phyloP scores from a whole-genome alignment of 2,888 invertebrate genomes.

The Eilema griseolum region DNA sequence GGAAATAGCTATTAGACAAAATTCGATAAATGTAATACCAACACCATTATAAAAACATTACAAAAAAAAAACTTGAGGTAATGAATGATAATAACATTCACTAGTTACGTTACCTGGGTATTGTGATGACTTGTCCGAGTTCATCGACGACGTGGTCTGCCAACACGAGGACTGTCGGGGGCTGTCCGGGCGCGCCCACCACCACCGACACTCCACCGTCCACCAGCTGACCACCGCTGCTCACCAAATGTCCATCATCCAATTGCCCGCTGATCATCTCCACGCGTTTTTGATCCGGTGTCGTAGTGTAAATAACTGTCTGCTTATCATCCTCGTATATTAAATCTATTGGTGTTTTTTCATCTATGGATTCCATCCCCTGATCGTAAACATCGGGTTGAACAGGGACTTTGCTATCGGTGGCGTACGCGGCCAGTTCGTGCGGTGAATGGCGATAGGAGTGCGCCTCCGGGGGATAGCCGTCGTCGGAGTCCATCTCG shows the following conservation, averaged over 20 bases:
- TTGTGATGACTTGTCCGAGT: slow-evolving; percentile 89
- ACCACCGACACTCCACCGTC: slow-evolving; percentile 85
- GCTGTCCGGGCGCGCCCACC: slow-evolving; percentile 82
- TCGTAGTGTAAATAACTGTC: slow-evolving; percentile 93
- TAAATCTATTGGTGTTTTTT: slow-evolving; percentile 92
- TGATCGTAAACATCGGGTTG: slow-evolving; percentile 84
- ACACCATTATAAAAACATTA: slow-evolving; percentile 23
- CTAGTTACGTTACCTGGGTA: slow-evolving; percentile 86
- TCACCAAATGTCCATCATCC: slow-evolving; percentile 86
- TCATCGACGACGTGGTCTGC: slow-evolving; percentile 91
- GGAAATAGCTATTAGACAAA: slow-evolving; percentile 49
- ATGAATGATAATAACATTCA: neutral
- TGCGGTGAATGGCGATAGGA: slow-evolving; percentile 87
- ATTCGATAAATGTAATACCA: slow-evolving; percentile 39
- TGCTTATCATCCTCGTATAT: slow-evolving; percentile 95
- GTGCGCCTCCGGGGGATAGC: slow-evolving; percentile 88
- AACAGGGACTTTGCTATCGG: slow-evolving; percentile 87
- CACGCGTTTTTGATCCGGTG: slow-evolving; percentile 92
- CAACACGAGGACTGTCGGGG: slow-evolving; percentile 89
- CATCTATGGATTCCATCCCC: slow-evolving; percentile 86
- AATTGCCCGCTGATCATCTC: slow-evolving; percentile 92
- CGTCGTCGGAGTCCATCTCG: slow-evolving; percentile 88
- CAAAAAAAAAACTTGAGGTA: slow-evolving; percentile 11
- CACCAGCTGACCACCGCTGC: slow-evolving; percentile 81
- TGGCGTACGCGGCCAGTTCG: slow-evolving; percentile 82